These are phyloP conservation scores for Trematomus bernacchii DNA, from an alignment of 2,797 vertebrate species.

Conservation along the genomic window DNA sequence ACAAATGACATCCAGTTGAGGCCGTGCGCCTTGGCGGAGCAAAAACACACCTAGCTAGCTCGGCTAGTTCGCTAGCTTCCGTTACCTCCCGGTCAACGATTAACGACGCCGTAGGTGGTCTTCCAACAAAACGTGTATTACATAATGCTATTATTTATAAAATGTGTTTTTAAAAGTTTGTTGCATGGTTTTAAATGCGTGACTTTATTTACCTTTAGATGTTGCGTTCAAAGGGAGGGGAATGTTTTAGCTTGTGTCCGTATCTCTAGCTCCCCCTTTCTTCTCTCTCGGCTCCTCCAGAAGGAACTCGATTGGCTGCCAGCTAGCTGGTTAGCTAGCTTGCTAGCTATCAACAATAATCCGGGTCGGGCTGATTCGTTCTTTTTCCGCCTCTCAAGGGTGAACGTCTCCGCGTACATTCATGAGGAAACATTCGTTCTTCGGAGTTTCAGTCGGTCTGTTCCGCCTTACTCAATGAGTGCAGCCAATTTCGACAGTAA, in stretches of 20 bases:
- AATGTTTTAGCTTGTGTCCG: slow-evolving; percentile 80
- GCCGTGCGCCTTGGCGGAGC: slow-evolving; percentile 78
- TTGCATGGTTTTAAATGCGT: slow-evolving; percentile 21
- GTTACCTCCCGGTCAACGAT: slow-evolving; percentile 81
- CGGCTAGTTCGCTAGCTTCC: slow-evolving; percentile 80
- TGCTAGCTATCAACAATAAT: slow-evolving; percentile 86
- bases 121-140: slow-evolving; percentile 37
- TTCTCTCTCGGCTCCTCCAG: slow-evolving; percentile 83
- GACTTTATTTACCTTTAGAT: slow-evolving; percentile 79
- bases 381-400: slow-evolving; percentile 80
- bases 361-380: slow-evolving; percentile 82
- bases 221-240: slow-evolving; percentile 82
- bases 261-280: slow-evolving; percentile 87
- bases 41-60: slow-evolving; percentile 84
- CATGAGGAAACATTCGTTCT: slow-evolving; percentile 77
- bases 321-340: slow-evolving; percentile 81
- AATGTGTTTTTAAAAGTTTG: slow-evolving; percentile 36
- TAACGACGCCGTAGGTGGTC: slow-evolving; percentile 79
- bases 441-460: slow-evolving; percentile 77
- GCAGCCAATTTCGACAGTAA: slow-evolving; percentile 78
- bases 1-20: slow-evolving; percentile 82
- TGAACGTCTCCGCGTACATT: slow-evolving; percentile 72
- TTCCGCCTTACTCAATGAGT: slow-evolving; percentile 70
- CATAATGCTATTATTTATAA: slow-evolving; percentile 30
- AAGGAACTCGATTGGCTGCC: slow-evolving; percentile 80